Conservation (phyloP, 2,113 vertebrate genomes). For the Carettochelys insculpta region DNA sequence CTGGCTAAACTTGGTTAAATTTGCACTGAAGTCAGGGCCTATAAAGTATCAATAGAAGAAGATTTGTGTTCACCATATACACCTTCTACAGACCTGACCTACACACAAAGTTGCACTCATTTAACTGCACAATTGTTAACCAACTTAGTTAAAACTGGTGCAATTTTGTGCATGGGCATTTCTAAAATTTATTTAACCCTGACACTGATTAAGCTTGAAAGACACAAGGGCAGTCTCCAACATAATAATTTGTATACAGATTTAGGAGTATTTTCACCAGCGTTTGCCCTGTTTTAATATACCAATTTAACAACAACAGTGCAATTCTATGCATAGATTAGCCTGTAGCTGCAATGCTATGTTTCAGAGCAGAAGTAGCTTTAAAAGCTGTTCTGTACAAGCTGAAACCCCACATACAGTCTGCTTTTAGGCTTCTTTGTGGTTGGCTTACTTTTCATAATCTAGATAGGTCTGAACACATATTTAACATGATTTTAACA, state of each 20-base stretch:
- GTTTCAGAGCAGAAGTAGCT: constrained; percentile 49
- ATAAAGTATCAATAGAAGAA: neutral
- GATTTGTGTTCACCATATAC: neutral
- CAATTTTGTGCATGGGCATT: neutral
- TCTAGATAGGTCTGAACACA: neutral
- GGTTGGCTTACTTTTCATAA: neutral
- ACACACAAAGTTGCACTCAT: neutral
- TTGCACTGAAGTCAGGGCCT: neutral
- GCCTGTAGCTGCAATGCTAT: constrained; percentile 53
- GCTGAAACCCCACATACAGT: neutral
- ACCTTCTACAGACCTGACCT: neutral
- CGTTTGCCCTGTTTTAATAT: neutral
- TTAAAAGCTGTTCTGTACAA: neutral
- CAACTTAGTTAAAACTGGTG: neutral
- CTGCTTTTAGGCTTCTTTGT: neutral
- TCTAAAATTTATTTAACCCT: neutral
- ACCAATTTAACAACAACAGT: neutral
- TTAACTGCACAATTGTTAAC: neutral
- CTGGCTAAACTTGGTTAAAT: neutral
- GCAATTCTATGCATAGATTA: neutral
- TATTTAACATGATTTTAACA: neutral
- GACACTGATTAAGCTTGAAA: neutral
- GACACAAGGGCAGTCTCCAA: neutral
- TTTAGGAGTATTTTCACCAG: neutral
- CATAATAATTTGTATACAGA: neutral